Conservation (phyloP, 2,888 invertebrate genomes). For the Ommatoiulus sabulosus region DNA sequence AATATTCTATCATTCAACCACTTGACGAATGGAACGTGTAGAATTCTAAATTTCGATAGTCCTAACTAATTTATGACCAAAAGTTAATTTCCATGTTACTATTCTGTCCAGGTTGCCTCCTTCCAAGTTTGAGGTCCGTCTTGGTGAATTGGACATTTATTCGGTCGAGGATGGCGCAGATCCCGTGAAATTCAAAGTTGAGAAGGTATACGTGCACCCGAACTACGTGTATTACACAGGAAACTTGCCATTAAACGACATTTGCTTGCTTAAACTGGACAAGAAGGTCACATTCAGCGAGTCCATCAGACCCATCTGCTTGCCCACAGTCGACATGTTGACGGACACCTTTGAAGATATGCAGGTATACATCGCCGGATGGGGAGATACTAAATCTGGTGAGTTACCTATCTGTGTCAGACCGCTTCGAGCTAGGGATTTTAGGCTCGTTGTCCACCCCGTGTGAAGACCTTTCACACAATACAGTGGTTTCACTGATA, state of each 20-base stretch:
- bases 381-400: conserved; percentile 83
- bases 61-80: too few species aligned
- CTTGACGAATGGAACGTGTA: too few species aligned
- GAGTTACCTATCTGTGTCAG: conserved; percentile 66
- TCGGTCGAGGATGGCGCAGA: conserved; percentile 59
- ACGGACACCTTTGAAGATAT: conserved; percentile 73
- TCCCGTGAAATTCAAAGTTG: conserved; percentile 62
- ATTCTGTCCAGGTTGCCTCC: neutral
- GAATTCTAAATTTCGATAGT: too few species aligned
- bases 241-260: too few species aligned
- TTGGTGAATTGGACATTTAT: conserved; percentile 59
- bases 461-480: too few species aligned
- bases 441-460: too few species aligned
- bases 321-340: conserved; percentile 75
- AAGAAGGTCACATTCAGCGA: conserved; percentile 73
- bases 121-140: neutral
- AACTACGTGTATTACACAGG: too few species aligned
- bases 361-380: conserved; percentile 82
- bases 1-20: too few species aligned
- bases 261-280: conserved; percentile 79
- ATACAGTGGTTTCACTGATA: too few species aligned
- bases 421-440: too few species aligned
- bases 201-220: conserved; percentile 76
- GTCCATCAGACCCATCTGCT: conserved; percentile 79
- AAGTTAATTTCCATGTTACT: too few species aligned